These are phyloP conservation scores for Gymnoscelis rufifasciata DNA, from an alignment of 2,888 invertebrate genomes.

Conservation along the genomic window DNA sequence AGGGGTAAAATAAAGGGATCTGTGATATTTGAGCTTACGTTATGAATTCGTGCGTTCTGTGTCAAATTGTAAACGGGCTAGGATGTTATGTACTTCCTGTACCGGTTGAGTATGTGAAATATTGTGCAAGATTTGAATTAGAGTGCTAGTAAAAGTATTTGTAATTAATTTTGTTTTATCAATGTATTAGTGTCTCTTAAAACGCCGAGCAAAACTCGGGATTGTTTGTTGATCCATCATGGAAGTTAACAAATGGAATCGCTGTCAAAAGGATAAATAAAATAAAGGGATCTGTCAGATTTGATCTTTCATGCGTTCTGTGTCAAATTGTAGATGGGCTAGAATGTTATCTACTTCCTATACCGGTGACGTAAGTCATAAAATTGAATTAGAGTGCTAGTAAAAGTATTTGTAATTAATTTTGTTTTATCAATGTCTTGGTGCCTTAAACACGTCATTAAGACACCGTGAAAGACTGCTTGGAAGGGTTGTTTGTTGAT, in stretches of 20 bases:
- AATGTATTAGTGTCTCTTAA: constrained; percentile 57
- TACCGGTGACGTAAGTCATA: too few species aligned
- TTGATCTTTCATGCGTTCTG: neutral
- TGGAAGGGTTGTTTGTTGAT: constrained; percentile 34
- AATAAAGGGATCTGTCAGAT: neutral
- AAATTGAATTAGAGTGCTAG: too few species aligned
- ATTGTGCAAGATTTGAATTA: too few species aligned
- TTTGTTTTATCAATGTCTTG: constrained; percentile 66
- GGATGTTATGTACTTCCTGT: too few species aligned
- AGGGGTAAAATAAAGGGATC: neutral
- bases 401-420: too few species aligned
- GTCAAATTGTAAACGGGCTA: neutral
- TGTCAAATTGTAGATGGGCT: neutral
- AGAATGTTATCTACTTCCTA: too few species aligned
- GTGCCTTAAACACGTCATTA: constrained; percentile 51
- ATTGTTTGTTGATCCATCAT: constrained; percentile 34
- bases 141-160: too few species aligned
- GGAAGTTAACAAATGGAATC: constrained; percentile 7
- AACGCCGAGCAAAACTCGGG: constrained; percentile 32
- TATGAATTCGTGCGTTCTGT: neutral
- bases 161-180: too few species aligned
- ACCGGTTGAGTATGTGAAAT: too few species aligned
- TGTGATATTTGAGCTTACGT: neutral
- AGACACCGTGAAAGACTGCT: constrained; percentile 33
- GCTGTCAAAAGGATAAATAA: neutral